These are phyloP conservation scores for Tiliacea citrago DNA, from an alignment of 2,888 invertebrate species.

Conservation along the genomic window DNA sequence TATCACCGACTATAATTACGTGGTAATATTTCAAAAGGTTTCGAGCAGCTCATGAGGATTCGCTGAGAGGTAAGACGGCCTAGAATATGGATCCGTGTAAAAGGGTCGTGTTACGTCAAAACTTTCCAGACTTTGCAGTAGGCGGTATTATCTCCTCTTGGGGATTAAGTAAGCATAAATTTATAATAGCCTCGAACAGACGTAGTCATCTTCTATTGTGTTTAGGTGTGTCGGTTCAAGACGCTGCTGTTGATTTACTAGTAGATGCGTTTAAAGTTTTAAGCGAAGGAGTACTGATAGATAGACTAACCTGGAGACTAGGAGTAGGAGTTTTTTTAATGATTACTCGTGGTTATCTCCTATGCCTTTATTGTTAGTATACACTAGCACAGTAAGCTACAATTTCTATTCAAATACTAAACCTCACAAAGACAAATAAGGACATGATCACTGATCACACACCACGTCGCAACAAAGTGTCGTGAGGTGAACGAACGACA, in stretches of 20 bases:
- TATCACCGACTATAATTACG: conserved; percentile 74
- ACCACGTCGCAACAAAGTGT: conserved; percentile 39
- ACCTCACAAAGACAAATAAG: conserved; percentile 42
- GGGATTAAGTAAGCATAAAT: conserved; percentile 56
- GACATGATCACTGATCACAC: conserved; percentile 23
- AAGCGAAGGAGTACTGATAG: not conserved
- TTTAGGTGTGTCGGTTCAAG: conserved; percentile 5
- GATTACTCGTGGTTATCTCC: no score
- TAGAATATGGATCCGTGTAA: conserved; percentile 51
- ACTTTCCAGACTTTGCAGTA: conserved; percentile 65
- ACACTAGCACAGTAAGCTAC: not conserved
- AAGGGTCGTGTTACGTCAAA: conserved; percentile 58
- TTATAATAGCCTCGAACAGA: conserved; percentile 48
- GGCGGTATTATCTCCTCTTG: conserved; percentile 55
- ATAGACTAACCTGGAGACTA: no score
- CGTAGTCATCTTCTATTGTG: conserved; percentile 29
- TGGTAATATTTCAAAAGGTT: conserved; percentile 74
- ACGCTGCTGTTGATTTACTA: not conserved
- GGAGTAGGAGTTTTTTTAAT: not conserved
- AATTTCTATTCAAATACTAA: conserved; percentile 25
- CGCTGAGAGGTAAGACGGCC: conserved; percentile 37
- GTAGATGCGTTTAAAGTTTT: not conserved
- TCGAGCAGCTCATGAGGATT: conserved; percentile 50
- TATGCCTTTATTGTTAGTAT: not conserved
- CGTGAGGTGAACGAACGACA: conserved; percentile 65